Evolutionary conservation across 2,113 vertebrate genomes (phyloP), one percentile per base, ranked within the genome.

Genomic region (Ceyx melanurus): DNA sequence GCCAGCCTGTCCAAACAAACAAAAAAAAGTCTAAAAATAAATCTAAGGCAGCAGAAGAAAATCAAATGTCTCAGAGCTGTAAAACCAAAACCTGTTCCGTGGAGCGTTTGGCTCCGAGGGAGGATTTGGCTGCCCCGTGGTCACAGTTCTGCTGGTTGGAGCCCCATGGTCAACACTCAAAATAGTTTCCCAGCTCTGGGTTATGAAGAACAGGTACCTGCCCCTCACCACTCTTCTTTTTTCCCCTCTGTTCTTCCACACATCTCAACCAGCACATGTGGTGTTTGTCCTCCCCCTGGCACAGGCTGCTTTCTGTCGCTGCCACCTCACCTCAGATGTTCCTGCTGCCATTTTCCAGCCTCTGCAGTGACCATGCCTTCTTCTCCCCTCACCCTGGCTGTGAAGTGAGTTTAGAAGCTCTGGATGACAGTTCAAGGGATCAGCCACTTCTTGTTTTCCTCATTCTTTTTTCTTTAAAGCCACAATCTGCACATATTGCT

Each of bases 71-170:
- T 82, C 75, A 77, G 93, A 82, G 64, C 72, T 93, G 74, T 76
- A 87, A 90, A 93, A 96, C 79, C 73, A 89, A 92, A 94, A 93
- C 89, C 86, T 96, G 42, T 95, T 94, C 94, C 67, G 45, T 26
- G 94, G 64, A 91, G 68, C 16, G 3, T 87, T 94, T 96, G 92
- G 75, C 78, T 90, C 22, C 1, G 1, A 76, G 84, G 26, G 43
- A 79, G 83, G 90, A 76, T 94, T 92, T 94, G 88, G 77, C 92
- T 96, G 90, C 82, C 73, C 72, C 70, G 56, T 67, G 91, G 81
- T 82, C 84, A 77, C 82, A 93, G 85, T 82, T 93, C 89, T 91
- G 86, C 78, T 93, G 70, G 87, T 92, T 94, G 95, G 78, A 89
- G 94, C 75, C 75, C 81, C 35, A 35, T 20, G 26, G 28, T 73